Evolutionary conservation across 2,888 invertebrate genomes (phyloP).

Genomic region (Drosophila flavopinicola): DNA sequence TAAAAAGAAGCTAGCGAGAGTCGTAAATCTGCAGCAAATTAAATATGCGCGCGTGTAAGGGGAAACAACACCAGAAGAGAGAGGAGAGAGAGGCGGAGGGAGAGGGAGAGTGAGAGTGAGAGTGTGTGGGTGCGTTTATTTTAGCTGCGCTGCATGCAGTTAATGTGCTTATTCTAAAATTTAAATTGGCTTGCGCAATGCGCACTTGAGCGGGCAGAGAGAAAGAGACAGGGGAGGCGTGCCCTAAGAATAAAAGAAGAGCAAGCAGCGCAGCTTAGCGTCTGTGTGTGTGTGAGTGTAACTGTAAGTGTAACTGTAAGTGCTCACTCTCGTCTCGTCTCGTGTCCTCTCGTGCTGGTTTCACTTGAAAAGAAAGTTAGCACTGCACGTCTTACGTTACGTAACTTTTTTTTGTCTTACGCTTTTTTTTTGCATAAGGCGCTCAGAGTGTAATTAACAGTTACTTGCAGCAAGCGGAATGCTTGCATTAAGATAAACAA

Average conservation of each 20-base stretch:
- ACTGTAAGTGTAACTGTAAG: constrained; percentile 7
- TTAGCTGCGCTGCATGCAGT: constrained; percentile 64
- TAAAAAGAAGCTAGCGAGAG: constrained; percentile 21
- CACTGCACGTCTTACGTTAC: constrained; percentile 39
- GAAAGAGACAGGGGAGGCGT: constrained; percentile 4
- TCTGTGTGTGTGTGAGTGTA: constrained; percentile 18
- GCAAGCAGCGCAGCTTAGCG: neutral
- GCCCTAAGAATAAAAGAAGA: constrained; percentile 2
- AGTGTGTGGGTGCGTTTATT: constrained; percentile 24
- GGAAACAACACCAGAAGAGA: neutral
- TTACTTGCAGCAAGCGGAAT: constrained; percentile 67
- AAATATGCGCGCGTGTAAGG: constrained; percentile 53
- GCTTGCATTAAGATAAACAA: constrained; percentile 76
- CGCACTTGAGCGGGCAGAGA: constrained; percentile 46
- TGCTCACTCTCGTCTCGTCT: too few relatives aligned
- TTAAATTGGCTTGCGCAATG: constrained; percentile 80
- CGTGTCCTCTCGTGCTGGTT: constrained; percentile 32
- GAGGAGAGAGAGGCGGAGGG: too few relatives aligned
- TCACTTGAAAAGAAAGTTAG: constrained; percentile 69
- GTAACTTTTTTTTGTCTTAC: neutral
- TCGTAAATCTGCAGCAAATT: constrained; percentile 64
- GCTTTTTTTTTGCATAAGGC: constrained; percentile 42
- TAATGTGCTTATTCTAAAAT: constrained; percentile 81
- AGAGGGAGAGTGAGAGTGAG: neutral
- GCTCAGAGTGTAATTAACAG: constrained; percentile 68